phyloP scores from a whole-genome alignment of 2,888 invertebrate genomes.

The Nasonia oneida region DNA sequence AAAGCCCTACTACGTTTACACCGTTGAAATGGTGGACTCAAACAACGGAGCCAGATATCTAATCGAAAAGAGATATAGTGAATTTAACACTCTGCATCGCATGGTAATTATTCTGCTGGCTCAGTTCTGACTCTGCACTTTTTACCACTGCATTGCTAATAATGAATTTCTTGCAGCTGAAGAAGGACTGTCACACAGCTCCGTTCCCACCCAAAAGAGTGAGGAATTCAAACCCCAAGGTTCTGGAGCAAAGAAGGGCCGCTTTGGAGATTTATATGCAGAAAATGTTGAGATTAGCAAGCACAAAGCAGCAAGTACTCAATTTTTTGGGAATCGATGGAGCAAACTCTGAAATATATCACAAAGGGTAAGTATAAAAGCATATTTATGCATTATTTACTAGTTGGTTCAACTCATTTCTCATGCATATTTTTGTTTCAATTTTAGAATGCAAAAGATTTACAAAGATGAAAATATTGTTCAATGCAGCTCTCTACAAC shows the following conservation, averaged over 20 bases:
- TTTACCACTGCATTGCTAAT: neutral
- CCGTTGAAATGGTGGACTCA: slow-evolving; percentile 77
- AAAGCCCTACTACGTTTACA: slow-evolving; percentile 80
- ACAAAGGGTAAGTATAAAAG: slow-evolving; percentile 68
- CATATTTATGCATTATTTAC: slow-evolving; percentile 1
- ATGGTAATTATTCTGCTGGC: slow-evolving; percentile 76
- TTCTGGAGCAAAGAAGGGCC: slow-evolving; percentile 81
- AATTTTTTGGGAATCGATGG: slow-evolving; percentile 79
- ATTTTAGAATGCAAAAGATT: slow-evolving; percentile 67
- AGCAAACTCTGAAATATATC: slow-evolving; percentile 64
- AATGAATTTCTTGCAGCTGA: slow-evolving; percentile 75
- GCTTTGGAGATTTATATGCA: slow-evolving; percentile 81
- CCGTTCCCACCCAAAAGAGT: slow-evolving; percentile 83
- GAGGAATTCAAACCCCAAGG: slow-evolving; percentile 81
- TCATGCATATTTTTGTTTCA: slow-evolving; percentile 16
- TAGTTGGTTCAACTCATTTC: slow-evolving; percentile 13
- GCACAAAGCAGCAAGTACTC: slow-evolving; percentile 79
- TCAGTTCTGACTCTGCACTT: neutral
- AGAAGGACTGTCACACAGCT: slow-evolving; percentile 80
- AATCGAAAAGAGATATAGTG: slow-evolving; percentile 81
- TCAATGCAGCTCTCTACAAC: slow-evolving; percentile 63
- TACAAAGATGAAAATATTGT: slow-evolving; percentile 63
- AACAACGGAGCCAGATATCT: slow-evolving; percentile 76
- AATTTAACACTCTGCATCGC: slow-evolving; percentile 82
- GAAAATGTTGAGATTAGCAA: slow-evolving; percentile 79